These are phyloP conservation scores for Ormia ochracea DNA, from an alignment of 2,888 invertebrate species.

Conservation along the genomic window DNA sequence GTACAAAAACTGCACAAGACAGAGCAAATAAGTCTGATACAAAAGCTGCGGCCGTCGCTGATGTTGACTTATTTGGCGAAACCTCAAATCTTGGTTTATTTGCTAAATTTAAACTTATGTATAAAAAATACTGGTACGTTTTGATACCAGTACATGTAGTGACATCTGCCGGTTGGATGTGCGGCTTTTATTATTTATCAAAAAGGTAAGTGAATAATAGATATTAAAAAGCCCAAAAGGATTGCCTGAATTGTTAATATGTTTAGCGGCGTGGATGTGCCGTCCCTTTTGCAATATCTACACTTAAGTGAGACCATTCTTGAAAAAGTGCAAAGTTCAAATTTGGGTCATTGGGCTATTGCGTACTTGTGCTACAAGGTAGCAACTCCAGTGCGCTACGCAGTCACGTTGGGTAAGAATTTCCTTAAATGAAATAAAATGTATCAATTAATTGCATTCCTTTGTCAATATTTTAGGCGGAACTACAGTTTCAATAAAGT, in stretches of 20 bases:
- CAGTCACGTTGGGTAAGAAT: conserved; percentile 89
- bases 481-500: conserved; percentile 90
- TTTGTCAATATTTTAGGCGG: conserved; percentile 80
- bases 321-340: conserved; percentile 85
- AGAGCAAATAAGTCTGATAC: conserved; percentile 67
- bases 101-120: conserved; percentile 92
- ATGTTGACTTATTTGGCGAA: conserved; percentile 71
- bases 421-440: neutral
- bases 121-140: conserved; percentile 97
- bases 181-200: conserved; percentile 89
- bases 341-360: conserved; percentile 92
- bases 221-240: neutral
- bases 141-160: conserved; percentile 93
- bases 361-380: conserved; percentile 96
- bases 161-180: conserved; percentile 93
- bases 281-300: conserved; percentile 85
- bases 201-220: conserved; percentile 81
- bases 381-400: conserved; percentile 91
- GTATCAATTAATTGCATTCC: neutral
- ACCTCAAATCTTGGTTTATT: conserved; percentile 81
- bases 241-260: neutral
- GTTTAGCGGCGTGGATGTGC: conserved; percentile 93
- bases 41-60: conserved; percentile 65
- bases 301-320: conserved; percentile 88
- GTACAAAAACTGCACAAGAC: conserved; percentile 65